These are phyloP conservation scores for Drosophila differens DNA, from an alignment of 2,888 invertebrate genomes.

Conservation along the genomic window DNA sequence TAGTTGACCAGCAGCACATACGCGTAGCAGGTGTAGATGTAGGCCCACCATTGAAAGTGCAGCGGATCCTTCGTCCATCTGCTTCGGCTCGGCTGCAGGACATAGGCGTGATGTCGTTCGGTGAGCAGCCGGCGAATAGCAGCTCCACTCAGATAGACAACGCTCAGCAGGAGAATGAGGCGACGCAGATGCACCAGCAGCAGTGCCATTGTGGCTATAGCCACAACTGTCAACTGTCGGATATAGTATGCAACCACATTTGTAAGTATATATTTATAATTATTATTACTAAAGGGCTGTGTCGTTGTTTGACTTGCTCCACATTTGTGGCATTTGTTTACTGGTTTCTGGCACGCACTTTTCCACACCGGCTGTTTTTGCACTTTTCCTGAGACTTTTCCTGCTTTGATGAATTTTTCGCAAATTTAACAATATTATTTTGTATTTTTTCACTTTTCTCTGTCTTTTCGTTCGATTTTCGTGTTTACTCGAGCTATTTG, in stretches of 20 bases:
- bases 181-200: conserved; percentile 84
- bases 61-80: conserved; percentile 70
- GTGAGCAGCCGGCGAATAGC: conserved; percentile 80
- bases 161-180: conserved; percentile 83
- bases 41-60: conserved; percentile 85
- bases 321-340: conserved; percentile 10
- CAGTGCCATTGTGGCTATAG: conserved; percentile 75
- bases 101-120: conserved; percentile 76
- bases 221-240: conserved; percentile 23
- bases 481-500: conserved; percentile 30
- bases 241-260: conserved; percentile 5
- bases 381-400: conserved; percentile 25
- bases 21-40: conserved; percentile 83
- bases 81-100: conserved; percentile 72
- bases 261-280: background rate
- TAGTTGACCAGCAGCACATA: conserved; percentile 82
- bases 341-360: conserved; percentile 32
- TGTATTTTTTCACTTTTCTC: background rate
- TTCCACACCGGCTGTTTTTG: conserved; percentile 24
- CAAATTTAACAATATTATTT: conserved; percentile 10
- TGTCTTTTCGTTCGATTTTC: conserved; percentile 19
- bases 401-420: background rate
- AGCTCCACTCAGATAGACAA: conserved; percentile 83
- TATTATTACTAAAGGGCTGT: background rate
- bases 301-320: conserved; percentile 3